Evolutionary conservation across 2,113 vertebrate genomes (phyloP).

Genomic region (Scomber scombrus): DNA sequence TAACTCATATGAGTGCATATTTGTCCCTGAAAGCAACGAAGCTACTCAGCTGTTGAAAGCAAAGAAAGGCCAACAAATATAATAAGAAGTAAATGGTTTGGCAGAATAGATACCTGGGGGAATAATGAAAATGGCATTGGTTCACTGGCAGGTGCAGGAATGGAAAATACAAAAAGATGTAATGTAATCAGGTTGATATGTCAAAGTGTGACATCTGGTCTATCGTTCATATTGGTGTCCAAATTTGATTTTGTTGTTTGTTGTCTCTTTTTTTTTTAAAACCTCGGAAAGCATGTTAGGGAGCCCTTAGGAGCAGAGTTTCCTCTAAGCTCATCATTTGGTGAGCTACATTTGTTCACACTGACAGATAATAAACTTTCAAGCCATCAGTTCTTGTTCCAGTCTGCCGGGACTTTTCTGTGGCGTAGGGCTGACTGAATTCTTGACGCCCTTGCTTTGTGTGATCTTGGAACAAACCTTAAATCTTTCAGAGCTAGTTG

Average conservation of each 20-base stretch:
- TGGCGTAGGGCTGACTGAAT: constrained; percentile 17
- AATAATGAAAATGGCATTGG: not conserved
- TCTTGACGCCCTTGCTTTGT: constrained; percentile 23
- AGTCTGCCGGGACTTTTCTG: not conserved
- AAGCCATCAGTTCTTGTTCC: not conserved
- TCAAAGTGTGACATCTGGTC: not conserved
- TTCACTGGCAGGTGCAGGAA: not conserved
- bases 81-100: too few species aligned
- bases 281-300: not conserved
- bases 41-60: not conserved
- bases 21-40: not conserved
- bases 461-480: constrained; percentile 26
- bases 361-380: constrained; percentile 14
- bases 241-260: not conserved
- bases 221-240: not conserved
- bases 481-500: not conserved
- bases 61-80: not conserved
- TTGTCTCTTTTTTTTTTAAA: not conserved
- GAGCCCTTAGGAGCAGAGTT: not conserved
- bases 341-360: constrained; percentile 4
- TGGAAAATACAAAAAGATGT: not conserved
- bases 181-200: not conserved
- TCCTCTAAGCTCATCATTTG: not conserved
- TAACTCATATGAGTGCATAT: not conserved
- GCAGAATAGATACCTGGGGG: too few species aligned